Evolutionary conservation across 2,888 invertebrate species (phyloP).

Genomic region (Apomyelois bistriatella): DNA sequence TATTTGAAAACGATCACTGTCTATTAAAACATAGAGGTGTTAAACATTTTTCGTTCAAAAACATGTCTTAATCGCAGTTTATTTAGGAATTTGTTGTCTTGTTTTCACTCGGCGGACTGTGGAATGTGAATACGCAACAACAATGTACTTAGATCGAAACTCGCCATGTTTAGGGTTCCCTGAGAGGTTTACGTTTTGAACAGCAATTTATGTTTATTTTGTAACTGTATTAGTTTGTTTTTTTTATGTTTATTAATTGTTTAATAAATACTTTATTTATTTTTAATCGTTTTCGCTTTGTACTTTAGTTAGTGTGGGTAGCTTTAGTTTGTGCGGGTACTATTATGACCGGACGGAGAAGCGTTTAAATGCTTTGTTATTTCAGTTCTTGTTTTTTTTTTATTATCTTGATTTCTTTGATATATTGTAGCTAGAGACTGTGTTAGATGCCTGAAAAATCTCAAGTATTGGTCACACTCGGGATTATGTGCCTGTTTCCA

Average conservation of each 20-base stretch:
- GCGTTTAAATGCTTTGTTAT: too few relatives aligned
- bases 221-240: conserved; percentile 49
- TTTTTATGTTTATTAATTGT: conserved; percentile 48
- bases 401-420: too few relatives aligned
- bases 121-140: conserved; percentile 12
- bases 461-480: too few relatives aligned
- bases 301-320: conserved; percentile 19
- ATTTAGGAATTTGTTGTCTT: conserved; percentile 25
- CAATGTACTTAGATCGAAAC: conserved; percentile 1
- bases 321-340: background rate
- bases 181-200: conserved; percentile 45
- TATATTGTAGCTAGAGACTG: too few relatives aligned
- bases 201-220: conserved; percentile 52
- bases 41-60: conserved; percentile 19
- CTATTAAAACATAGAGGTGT: conserved; percentile 24
- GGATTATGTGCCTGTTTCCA: too few relatives aligned
- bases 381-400: too few relatives aligned
- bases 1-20: background rate
- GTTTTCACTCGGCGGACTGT: conserved; percentile 29
- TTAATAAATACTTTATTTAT: conserved; percentile 50
- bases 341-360: too few relatives aligned
- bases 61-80: conserved; percentile 15
- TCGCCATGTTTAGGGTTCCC: conserved; percentile 19
- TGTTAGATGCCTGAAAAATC: too few relatives aligned
- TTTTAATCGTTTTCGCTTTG: conserved; percentile 29